Conservation (phyloP, 1,140 invertebrate species). For the Lerema accius region DNA sequence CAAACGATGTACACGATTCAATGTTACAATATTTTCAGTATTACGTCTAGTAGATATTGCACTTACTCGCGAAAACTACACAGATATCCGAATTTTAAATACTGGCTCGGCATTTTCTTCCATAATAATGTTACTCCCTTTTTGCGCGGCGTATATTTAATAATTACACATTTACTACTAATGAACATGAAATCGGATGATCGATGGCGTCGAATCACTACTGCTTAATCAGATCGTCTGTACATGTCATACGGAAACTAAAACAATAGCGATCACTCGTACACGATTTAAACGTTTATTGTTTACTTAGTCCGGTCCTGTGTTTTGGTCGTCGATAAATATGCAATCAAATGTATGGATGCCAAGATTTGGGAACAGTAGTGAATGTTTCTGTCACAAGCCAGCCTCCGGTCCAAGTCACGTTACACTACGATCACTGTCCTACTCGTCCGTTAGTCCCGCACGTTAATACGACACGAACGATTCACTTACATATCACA, state of each 20-base stretch:
- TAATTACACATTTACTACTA: slow-evolving; percentile 50
- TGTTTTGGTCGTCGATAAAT: slow-evolving; percentile 44
- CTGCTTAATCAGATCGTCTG: slow-evolving; percentile 41
- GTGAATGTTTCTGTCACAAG: slow-evolving; percentile 55
- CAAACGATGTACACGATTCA: slow-evolving; percentile 44
- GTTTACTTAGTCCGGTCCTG: slow-evolving; percentile 27
- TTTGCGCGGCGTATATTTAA: slow-evolving; percentile 58
- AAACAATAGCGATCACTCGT: slow-evolving; percentile 45
- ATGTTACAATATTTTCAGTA: slow-evolving; percentile 57
- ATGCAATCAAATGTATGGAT: slow-evolving; percentile 33
- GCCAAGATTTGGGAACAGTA: slow-evolving; percentile 44
- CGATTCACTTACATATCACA: slow-evolving; percentile 76
- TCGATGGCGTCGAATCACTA: slow-evolving; percentile 49
- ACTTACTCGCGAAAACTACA: slow-evolving; percentile 75
- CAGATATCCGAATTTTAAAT: slow-evolving; percentile 79
- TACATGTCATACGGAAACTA: slow-evolving; percentile 42
- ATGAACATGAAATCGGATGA: slow-evolving; percentile 56
- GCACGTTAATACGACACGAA: slow-evolving; percentile 54
- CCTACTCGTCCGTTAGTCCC: slow-evolving; percentile 9
- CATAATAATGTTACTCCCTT: slow-evolving; percentile 56
- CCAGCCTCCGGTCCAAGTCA: slow-evolving; percentile 49
- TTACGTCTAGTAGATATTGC: slow-evolving; percentile 79
- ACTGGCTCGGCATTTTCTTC: slow-evolving; percentile 77
- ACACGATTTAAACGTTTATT: slow-evolving; percentile 47
- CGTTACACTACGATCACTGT: slow-evolving; percentile 36